Evolutionary conservation across 2,888 invertebrate species (phyloP).

Genomic region (Blastobasis lacticolella): DNA sequence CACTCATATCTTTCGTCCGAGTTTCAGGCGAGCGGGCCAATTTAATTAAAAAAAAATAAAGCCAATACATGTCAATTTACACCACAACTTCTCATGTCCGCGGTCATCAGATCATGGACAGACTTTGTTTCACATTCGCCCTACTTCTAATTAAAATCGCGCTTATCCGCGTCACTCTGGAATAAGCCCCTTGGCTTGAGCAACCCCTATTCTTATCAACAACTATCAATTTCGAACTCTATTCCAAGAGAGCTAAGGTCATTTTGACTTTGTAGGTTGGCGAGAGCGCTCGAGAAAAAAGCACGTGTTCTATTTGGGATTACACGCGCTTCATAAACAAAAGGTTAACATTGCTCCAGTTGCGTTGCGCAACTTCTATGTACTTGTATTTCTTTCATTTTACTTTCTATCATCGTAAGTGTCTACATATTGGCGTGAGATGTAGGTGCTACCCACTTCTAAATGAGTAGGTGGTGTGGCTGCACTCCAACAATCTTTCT

Average conservation of each 20-base stretch:
- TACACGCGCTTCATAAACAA: constrained; percentile 67
- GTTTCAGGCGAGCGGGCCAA: too few species aligned
- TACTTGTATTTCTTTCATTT: too few species aligned
- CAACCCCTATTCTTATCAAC: constrained; percentile 28
- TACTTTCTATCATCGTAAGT: too few species aligned
- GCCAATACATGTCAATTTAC: too few species aligned
- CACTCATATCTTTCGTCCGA: too few species aligned
- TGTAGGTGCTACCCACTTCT: too few species aligned
- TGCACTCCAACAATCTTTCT: too few species aligned
- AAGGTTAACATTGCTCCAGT: constrained; percentile 56
- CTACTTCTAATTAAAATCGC: constrained; percentile 63
- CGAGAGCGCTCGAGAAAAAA: constrained; percentile 58
- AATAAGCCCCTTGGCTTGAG: constrained; percentile 56
- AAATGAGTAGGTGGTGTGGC: too few species aligned
- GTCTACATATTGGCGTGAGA: too few species aligned
- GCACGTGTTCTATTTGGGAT: constrained; percentile 72
- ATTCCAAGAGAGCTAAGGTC: constrained; percentile 21
- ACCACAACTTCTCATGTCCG: constrained; percentile 1
- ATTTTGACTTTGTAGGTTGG: constrained; percentile 9
- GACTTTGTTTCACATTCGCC: constrained; percentile 38
- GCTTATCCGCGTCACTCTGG: constrained; percentile 61
- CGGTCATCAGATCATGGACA: constrained; percentile 19
- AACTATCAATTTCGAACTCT: constrained; percentile 23
- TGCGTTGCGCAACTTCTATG: constrained; percentile 10
- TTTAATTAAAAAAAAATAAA: too few species aligned